phyloP scores from a whole-genome alignment of 2,113 vertebrate genomes.

The Bujurquina vittata region DNA sequence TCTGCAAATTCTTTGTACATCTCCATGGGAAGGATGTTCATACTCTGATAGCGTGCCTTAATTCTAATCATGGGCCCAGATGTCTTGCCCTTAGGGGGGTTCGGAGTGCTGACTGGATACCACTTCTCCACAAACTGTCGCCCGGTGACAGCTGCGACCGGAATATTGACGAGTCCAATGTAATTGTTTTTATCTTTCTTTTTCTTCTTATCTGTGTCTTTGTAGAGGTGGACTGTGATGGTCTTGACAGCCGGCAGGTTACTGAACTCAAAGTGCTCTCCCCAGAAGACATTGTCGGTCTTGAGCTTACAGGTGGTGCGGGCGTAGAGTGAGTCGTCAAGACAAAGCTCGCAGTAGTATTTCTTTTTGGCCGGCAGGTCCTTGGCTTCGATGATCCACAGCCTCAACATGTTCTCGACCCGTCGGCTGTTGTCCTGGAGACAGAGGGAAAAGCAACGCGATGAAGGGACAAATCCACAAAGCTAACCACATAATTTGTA shows the following conservation, averaged over 20 bases:
- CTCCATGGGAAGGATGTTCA: conserved; percentile 99
- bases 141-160: conserved; percentile 86
- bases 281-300: conserved; percentile 98
- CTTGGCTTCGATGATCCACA: conserved; percentile 99
- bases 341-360: conserved; percentile 95
- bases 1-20: conserved; percentile 99
- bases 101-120: conserved; percentile 92
- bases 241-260: conserved; percentile 91
- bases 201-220: conserved; percentile 98
- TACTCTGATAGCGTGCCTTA: conserved; percentile 95
- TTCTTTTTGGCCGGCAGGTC: conserved; percentile 98
- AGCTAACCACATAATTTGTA: background rate
- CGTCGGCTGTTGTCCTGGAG: conserved; percentile 95
- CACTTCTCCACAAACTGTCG: conserved; percentile 97
- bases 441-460: background rate
- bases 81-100: conserved; percentile 90
- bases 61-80: conserved; percentile 95
- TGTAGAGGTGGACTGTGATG: conserved; percentile 94
- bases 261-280: conserved; percentile 98
- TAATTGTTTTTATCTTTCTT: conserved; percentile 99
- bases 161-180: conserved; percentile 92
- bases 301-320: conserved; percentile 99
- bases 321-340: conserved; percentile 96
- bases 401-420: conserved; percentile 92
- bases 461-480: background rate